phyloP scores from a whole-genome alignment of 2,888 invertebrate genomes.

The Pemphredon lugubris region DNA sequence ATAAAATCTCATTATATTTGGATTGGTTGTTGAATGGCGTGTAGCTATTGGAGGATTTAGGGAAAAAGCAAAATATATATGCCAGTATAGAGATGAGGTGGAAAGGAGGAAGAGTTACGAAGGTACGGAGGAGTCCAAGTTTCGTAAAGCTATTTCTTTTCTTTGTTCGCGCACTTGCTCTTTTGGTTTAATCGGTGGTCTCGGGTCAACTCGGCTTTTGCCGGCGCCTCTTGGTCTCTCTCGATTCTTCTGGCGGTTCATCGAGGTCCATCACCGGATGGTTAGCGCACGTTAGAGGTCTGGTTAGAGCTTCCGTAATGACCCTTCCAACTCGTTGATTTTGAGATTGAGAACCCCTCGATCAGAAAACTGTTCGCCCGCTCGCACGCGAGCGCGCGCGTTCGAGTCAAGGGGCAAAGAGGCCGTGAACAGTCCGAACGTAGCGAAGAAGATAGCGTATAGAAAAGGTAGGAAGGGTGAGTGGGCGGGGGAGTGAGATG shows the following conservation, averaged over 20 bases:
- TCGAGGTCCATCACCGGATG: neutral
- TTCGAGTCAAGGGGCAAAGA: no score
- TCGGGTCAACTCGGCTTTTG: slow-evolving; percentile 7
- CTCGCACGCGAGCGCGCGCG: no score
- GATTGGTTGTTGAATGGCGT: slow-evolving; percentile 62
- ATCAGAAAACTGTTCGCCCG: no score
- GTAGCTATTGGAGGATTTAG: slow-evolving; percentile 40
- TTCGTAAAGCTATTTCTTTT: no score
- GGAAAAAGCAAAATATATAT: slow-evolving; percentile 1
- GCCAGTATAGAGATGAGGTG: neutral
- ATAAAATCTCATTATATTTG: slow-evolving; percentile 77
- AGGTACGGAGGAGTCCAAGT: no score
- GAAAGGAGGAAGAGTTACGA: neutral
- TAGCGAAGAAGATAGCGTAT: no score
- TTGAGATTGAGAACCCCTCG: no score
- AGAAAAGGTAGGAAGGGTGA: no score
- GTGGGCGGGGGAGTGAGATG: no score
- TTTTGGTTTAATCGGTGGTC: neutral
- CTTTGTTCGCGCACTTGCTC: neutral
- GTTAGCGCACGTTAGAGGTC: slow-evolving; percentile 17
- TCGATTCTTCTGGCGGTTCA: neutral
- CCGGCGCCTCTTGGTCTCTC: slow-evolving; percentile 3
- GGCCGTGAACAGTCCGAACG: no score
- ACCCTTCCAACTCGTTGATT: no score
- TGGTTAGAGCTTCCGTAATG: no score